phyloP scores from a whole-genome alignment of 2,113 vertebrate genomes.

The Corythoichthys intestinalis region DNA sequence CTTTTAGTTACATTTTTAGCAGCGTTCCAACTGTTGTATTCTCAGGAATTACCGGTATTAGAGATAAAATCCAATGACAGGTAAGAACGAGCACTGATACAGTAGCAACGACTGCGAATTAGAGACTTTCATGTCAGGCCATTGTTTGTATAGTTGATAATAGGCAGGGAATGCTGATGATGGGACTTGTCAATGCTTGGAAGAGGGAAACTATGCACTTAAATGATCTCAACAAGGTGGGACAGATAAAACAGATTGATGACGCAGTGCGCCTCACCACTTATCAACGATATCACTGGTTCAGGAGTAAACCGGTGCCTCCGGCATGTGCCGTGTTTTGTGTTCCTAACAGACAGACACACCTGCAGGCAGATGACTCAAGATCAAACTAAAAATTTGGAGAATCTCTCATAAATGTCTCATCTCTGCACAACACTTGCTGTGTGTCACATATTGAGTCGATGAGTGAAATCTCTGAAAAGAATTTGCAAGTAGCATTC shows the following conservation, averaged over 20 bases:
- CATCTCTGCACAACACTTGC: background rate
- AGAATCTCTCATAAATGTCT: background rate
- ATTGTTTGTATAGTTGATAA: background rate
- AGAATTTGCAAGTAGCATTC: background rate
- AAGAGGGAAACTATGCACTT: background rate
- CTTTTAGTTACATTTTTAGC: background rate
- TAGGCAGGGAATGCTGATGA: background rate
- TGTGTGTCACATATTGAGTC: background rate
- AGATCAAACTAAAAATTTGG: background rate
- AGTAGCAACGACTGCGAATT: background rate
- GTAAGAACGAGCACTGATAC: background rate
- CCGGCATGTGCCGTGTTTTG: background rate
- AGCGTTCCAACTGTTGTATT: background rate
- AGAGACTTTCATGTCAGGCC: background rate
- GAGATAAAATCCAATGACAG: background rate
- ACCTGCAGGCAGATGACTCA: background rate
- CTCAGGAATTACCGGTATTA: background rate
- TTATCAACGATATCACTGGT: background rate
- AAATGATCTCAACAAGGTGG: background rate
- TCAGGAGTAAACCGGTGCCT: background rate
- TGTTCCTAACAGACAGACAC: background rate
- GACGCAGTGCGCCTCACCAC: background rate
- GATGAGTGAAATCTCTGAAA: background rate
- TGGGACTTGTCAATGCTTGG: background rate
- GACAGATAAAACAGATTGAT: background rate